Evolutionary conservation across 1,140 invertebrate genomes (phyloP), one percentile per base, ranked within the genome.

Genomic region (Ostrea edulis): DNA sequence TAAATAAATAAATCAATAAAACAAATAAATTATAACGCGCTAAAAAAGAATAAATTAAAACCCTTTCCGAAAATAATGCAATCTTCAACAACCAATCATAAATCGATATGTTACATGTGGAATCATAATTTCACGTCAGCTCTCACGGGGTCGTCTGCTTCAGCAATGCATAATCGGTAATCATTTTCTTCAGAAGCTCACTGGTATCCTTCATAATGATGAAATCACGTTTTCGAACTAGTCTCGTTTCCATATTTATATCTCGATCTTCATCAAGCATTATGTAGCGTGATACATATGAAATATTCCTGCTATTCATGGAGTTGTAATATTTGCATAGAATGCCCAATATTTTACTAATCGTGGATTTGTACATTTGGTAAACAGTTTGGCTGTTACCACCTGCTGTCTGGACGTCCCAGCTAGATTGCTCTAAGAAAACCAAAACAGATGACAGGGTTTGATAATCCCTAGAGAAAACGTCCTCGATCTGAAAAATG

Each of bases 341-440:
- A 35, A 71, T 71, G 68, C 68, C 68, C 68, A 71, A 14, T 71
- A 71, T 71, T 71, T 71, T 71, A 25, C 68, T 71, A 71, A 71
- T 71, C 9, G 29, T 25, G 68, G 68, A 71, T 71, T 71, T 71
- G 22, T 71, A 71, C 68, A 71, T 71, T 25, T 71, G 68, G 29
- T 29, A 14, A 12, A 71, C 68, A 8, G 2, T 71, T 71, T 71
- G 22, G 22, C 22, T 11, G 22, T 71, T 35, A 35, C 22, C 68
- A 22, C 22, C 12, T 0, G 25, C 25, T 8, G 22, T 8, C 12
- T 25, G 12, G 29, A 71, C 68, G 14, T 71, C 68, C 68, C 68
- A 71, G 22, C 68, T 71, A 7, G 68, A 71, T 14, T 71, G 68
- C 29, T 71, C 68, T 14, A 71, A 71, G 22, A 71, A 71, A 29